Conservation (phyloP, 2,797 vertebrate species). For the Neosilurus hyrtlii region DNA sequence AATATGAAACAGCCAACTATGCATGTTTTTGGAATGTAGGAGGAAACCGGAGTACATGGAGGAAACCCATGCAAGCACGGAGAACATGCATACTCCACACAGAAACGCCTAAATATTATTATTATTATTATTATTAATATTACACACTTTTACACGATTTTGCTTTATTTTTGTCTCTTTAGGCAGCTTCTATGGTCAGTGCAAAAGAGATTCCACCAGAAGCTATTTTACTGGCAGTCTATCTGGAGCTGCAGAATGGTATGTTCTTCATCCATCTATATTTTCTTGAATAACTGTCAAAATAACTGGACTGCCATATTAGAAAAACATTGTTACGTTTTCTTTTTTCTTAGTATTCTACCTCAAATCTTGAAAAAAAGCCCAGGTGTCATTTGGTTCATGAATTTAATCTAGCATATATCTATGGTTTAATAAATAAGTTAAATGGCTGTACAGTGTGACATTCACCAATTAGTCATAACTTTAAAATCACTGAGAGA, state of each 20-base stretch:
- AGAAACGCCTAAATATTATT: too few relatives aligned
- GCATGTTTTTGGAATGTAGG: too few relatives aligned
- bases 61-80: too few relatives aligned
- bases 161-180: constrained; percentile 40
- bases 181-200: constrained; percentile 94
- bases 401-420: not conserved
- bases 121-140: too few relatives aligned
- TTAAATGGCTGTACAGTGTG: too few relatives aligned
- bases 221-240: constrained; percentile 93
- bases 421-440: not conserved
- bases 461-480: too few relatives aligned
- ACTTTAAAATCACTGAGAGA: too few relatives aligned
- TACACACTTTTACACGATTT: not conserved
- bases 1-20: too few relatives aligned
- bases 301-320: not conserved
- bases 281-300: not conserved
- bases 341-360: not conserved
- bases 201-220: constrained; percentile 96
- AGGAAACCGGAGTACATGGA: too few relatives aligned
- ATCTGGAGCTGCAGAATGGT: constrained; percentile 97
- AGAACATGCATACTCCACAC: too few relatives aligned
- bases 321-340: too few relatives aligned
- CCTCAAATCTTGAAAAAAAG: not conserved
- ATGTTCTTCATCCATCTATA: constrained; percentile 6
- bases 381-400: not conserved